Conservation (phyloP, 30 jellyfish, hydroid and myxozoan species). For the Mastigias papua region DNA sequence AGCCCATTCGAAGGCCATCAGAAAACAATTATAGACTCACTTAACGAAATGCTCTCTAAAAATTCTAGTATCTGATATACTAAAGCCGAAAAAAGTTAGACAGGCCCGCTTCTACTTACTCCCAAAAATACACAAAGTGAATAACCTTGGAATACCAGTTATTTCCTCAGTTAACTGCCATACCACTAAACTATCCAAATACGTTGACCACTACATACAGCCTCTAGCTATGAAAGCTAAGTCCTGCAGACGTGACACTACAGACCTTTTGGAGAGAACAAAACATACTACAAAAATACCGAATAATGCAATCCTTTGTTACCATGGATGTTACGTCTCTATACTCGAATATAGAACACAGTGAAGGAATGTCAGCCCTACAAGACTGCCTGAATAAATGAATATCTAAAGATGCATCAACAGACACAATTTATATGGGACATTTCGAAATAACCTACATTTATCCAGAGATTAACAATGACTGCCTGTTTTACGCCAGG, state of each 20-base stretch:
- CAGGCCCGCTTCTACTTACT: conserved; percentile 29
- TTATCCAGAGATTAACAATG: no score
- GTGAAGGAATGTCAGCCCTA: conserved; percentile 1
- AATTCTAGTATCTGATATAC: background rate
- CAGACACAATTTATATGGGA: background rate
- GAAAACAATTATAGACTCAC: background rate
- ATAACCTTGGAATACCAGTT: conserved; percentile 44
- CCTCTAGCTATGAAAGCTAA: conserved; percentile 1
- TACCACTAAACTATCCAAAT: background rate
- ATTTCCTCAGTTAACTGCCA: conserved; percentile 6
- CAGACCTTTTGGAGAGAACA: conserved; percentile 6
- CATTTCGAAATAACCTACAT: no score
- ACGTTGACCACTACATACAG: conserved; percentile 10
- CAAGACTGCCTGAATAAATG: background rate
- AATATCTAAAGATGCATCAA: background rate
- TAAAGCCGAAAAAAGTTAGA: background rate
- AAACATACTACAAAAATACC: conserved; percentile 4
- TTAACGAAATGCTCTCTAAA: background rate
- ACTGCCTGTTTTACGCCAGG: no score
- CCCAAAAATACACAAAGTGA: conserved; percentile 23
- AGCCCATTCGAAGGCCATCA: background rate
- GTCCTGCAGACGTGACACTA: conserved; percentile 31
- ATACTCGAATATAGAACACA: conserved; percentile 8
- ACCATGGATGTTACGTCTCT: conserved; percentile 41
- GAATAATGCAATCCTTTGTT: conserved; percentile 10